Percentiles rank a stretch among this genome's conserved stretches.
Evolutionary conservation across 2,113 vertebrate genomes (phyloP).

Genomic region (Lagenorhynchus albirostris): DNA sequence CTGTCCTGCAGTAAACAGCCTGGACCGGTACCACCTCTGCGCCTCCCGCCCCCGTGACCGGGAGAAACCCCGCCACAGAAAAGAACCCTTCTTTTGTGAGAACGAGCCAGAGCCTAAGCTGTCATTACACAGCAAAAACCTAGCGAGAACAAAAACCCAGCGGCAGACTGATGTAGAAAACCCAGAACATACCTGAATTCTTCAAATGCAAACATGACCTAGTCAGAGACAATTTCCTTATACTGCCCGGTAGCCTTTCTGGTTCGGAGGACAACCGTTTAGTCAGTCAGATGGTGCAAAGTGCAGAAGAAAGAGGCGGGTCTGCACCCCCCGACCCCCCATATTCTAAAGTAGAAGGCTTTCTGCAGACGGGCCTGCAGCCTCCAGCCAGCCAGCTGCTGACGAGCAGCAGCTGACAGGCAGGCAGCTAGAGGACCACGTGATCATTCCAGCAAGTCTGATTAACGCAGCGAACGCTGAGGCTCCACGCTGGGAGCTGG

Average conservation of each 20-base stretch:
- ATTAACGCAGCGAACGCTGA: constrained; percentile 86
- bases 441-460: constrained; percentile 91
- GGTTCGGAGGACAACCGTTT: constrained; percentile 81
- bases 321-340: constrained; percentile 63
- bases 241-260: constrained; percentile 76
- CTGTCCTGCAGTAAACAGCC: constrained; percentile 70
- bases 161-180: constrained; percentile 75
- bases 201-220: constrained; percentile 91
- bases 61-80: background rate
- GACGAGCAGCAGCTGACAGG: constrained; percentile 84
- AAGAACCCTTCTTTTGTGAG: constrained; percentile 78
- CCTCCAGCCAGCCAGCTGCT: constrained; percentile 87
- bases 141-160: constrained; percentile 81
- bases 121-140: constrained; percentile 87
- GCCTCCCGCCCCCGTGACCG: constrained; percentile 29
- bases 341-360: constrained; percentile 82
- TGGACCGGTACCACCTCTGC: constrained; percentile 59
- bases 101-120: constrained; percentile 74
- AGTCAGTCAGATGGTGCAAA: constrained; percentile 79
- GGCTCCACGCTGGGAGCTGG: constrained; percentile 81
- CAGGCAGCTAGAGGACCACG: constrained; percentile 87
- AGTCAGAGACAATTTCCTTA: constrained; percentile 78
- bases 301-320: constrained; percentile 79
- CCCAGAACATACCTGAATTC: constrained; percentile 88
- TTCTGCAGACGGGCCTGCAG: constrained; percentile 87